Evolutionary conservation across 2,113 vertebrate genomes (phyloP), one percentile per base, ranked within the genome.

Genomic region (Sander vitreus): DNA sequence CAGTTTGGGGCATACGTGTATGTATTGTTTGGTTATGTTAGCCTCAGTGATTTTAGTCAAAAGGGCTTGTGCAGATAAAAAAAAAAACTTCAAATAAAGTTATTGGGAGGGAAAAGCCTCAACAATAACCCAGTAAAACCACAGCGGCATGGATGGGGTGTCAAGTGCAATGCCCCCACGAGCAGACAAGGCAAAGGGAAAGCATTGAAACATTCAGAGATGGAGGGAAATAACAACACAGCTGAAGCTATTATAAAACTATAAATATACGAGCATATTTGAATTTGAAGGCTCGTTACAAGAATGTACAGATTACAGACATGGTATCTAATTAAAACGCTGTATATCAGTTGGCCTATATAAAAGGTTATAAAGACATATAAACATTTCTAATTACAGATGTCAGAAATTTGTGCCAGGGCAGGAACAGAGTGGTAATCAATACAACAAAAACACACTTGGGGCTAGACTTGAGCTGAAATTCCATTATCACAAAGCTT

Each of bases 401-500:
- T 1, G 19, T 4, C 6, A 48, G 16, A 71, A 3, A 60, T 55
- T 8, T 21, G 14, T 63, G 43, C 6, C 23, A 58, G 9, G 16
- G 6, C 15, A 73, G 27, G n/a, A 64, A 14, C 30, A 76, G 43
- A 73, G n/a, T 27, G 5, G 30, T 72, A 80, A 77, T 78, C 71
- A 16, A 18, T 67, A 48, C 15, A 80, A 85, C 23, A 64, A 84
- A 86, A 80, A 76, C 55, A 80, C 63, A 79, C 51, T 69, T 13
- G 21, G 2, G 59, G 30, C 50, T 25, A 50, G 39, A 79, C 73
- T 68, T 18, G 5, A 71, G 57, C 66, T 76, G 18, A 43, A 62
- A 73, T 87, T 84, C 68, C 80, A 75, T 65, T 63, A 68, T 88
- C 68, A 78, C 71, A 90, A 75, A 55, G 58, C 6, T 86, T 86